Base-by-base conservation (phyloP, 2,113 vertebrate genomes). In the Aramus guarauna region DNA sequence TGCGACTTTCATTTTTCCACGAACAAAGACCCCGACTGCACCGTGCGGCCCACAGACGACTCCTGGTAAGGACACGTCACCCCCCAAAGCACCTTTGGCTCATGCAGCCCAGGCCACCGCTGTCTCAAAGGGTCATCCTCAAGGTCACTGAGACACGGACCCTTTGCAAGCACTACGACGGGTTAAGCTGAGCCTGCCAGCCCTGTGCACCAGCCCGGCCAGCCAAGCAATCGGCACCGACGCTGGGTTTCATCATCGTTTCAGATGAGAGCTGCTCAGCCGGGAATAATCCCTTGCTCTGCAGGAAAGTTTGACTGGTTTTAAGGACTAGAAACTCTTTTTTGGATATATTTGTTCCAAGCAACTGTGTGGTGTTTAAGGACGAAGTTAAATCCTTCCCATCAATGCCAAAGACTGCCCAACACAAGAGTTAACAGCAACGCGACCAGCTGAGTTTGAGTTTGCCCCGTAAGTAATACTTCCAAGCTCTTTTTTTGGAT, bases 21-120 rank as follows among this genome's bases (percentile, higher is more conserved):
- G 4, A 88, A 23, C 53, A 22, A n/a, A 64, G 39, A 60, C 27
- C 59, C 47, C 83, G 30, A 0, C 4, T 9, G 34, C 64, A 26
- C 58, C 2, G 0, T 0, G 1, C 5, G 72, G 81, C 59, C 87
- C 53, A 16, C 0, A 0, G 43, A 21, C 6, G 48, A 26, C 60
- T 55, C 77, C 59, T 17, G 59, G 24, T 21, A 14, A 90, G 66
- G 90, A 48, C 63, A 55, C 8, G 2, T 20, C 20, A 7, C 24
- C 43, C 7, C 39, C 22, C 43, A 34, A 2, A 66, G 71, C 21
- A 36, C 55, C 53, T 34, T n/a, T 0, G 1, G 67, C 62, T 76
- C 30, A 0, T 3, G 29, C 55, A 52, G 71, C 30, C 24, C 56
- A 22, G 81, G 64, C 21, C 81, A 59, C 15, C 7, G 1, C 0